A percentile compares a stretch with the other conserved stretches of the same genome.
Evolutionary conservation across 2,113 vertebrate genomes (phyloP).

Genomic region (Engystomops pustulosus): DNA sequence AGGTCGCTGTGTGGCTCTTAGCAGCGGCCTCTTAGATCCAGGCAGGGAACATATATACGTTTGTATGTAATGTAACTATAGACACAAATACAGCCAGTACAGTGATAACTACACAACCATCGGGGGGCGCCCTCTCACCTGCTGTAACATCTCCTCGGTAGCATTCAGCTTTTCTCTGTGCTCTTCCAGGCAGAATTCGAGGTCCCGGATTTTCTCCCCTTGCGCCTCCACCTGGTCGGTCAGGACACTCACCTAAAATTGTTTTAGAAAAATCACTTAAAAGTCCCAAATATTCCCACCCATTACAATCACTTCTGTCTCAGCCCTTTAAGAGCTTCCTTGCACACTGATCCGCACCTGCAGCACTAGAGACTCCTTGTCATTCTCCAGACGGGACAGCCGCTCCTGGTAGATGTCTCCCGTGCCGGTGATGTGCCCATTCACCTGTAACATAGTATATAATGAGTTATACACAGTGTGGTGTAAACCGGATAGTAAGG

Average conservation of each 20-base stretch:
- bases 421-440: conserved; percentile 86
- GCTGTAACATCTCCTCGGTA: conserved; percentile 96
- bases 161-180: conserved; percentile 94
- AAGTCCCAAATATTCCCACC: too few relatives aligned
- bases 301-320: too few relatives aligned
- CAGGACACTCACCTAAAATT: conserved; percentile 89
- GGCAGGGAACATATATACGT: too few relatives aligned
- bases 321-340: not conserved
- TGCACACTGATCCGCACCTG: conserved; percentile 80
- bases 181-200: conserved; percentile 94
- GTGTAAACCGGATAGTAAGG: not conserved
- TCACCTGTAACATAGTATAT: conserved; percentile 78
- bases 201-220: conserved; percentile 96
- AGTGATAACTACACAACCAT: not conserved
- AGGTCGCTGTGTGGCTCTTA: not conserved
- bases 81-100: too few relatives aligned
- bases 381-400: conserved; percentile 89
- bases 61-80: too few relatives aligned
- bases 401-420: conserved; percentile 94
- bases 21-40: too few relatives aligned
- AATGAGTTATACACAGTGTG: not conserved
- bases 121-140: conserved; percentile 73
- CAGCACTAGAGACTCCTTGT: conserved; percentile 96
- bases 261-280: not conserved
- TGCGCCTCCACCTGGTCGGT: conserved; percentile 98